Evolutionary conservation across 1,140 invertebrate genomes (phyloP).

Genomic region (Nymphalis io): DNA sequence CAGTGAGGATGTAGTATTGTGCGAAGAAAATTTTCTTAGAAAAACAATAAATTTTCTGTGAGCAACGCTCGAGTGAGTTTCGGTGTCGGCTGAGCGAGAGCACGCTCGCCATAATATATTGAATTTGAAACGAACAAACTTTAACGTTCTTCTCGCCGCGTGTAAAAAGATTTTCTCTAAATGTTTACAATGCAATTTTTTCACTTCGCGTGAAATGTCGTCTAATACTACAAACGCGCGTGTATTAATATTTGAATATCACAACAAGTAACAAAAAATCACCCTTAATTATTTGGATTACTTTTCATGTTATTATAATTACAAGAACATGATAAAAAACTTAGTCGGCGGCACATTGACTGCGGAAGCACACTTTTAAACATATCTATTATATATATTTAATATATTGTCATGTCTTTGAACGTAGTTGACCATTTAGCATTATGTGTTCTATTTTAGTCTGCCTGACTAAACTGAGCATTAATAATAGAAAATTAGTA

Average conservation of each 20-base stretch:
- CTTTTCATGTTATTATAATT: too few species aligned
- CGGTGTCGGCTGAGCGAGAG: conserved; percentile 77
- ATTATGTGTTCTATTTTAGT: too few species aligned
- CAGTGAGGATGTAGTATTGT: conserved; percentile 59
- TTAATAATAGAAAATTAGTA: too few species aligned
- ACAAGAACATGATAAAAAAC: too few species aligned
- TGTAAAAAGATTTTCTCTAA: conserved; percentile 76
- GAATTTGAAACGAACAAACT: conserved; percentile 80
- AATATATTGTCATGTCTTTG: too few species aligned
- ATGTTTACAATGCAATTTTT: conserved; percentile 75
- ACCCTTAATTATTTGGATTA: too few species aligned
- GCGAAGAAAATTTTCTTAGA: conserved; percentile 78
- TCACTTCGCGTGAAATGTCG: conserved; percentile 36
- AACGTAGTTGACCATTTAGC: too few species aligned
- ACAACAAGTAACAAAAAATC: too few species aligned
- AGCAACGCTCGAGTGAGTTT: conserved; percentile 78
- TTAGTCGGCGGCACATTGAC: too few species aligned
- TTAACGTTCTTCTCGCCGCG: conserved; percentile 69
- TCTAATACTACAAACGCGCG: not conserved
- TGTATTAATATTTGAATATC: not conserved
- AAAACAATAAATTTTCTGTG: conserved; percentile 80
- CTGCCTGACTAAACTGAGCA: too few species aligned
- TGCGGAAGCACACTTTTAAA: too few species aligned
- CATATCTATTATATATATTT: too few species aligned
- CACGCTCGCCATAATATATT: conserved; percentile 80